These are phyloP conservation scores for Potamilus streckersoni DNA, from an alignment of 1,140 invertebrate genomes.

Conservation along the genomic window DNA sequence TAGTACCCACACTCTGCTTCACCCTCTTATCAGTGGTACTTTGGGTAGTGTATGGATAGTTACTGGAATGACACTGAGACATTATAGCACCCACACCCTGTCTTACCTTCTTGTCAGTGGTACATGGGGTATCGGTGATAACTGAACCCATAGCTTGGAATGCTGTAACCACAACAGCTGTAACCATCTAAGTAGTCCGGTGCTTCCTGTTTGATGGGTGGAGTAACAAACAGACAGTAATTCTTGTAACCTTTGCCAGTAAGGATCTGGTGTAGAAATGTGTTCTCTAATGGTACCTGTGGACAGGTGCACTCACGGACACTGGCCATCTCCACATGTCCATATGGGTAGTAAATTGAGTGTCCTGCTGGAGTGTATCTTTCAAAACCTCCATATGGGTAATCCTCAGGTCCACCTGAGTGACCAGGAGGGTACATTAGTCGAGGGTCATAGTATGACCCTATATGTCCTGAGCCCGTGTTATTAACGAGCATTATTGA, in stretches of 20 bases:
- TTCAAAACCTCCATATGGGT: constrained; percentile 15
- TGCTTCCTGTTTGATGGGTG: constrained; percentile 24
- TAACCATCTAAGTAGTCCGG: constrained; percentile 21
- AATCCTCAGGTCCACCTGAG: constrained; percentile 1
- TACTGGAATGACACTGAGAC: too few species aligned
- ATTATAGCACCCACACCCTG: too few species aligned
- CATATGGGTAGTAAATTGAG: constrained; percentile 20
- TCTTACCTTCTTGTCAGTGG: constrained; percentile 5
- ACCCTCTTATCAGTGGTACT: constrained; percentile 8
- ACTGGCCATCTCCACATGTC: constrained; percentile 8
- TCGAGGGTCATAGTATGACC: constrained; percentile 7
- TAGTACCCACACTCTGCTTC: too few species aligned
- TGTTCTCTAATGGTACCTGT: constrained; percentile 32
- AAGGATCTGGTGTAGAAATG: constrained; percentile 47
- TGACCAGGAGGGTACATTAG: neutral
- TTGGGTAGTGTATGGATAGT: neutral
- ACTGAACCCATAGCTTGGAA: neutral
- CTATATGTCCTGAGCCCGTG: constrained; percentile 19
- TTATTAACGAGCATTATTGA: constrained; percentile 34
- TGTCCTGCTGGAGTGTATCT: neutral
- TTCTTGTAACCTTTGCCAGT: constrained; percentile 50
- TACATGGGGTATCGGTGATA: constrained; percentile 11
- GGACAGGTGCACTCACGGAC: constrained; percentile 30
- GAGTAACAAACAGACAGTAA: constrained; percentile 27
- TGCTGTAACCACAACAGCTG: constrained; percentile 26